Base-by-base conservation (phyloP, 1,140 invertebrate species). In the Ceratina calcarata region DNA sequence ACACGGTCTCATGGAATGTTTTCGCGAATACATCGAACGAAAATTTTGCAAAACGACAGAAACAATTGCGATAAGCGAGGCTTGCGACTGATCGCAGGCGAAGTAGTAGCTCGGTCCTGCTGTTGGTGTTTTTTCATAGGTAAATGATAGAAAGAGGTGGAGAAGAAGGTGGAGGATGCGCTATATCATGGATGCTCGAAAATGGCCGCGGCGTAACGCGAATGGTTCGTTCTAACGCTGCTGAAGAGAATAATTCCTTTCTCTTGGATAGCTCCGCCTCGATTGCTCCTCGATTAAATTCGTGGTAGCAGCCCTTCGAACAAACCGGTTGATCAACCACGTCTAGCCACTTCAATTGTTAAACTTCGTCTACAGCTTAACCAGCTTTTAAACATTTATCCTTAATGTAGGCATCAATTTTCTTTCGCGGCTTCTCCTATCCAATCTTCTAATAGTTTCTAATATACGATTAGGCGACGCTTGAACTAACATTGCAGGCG, bases 261-360 rank as follows among this genome's bases (percentile, higher is more conserved):
- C 82, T 83, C 82, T 85, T 27, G 60, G 67, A 53, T 86, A 37
- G 88, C 90, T 90, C 90, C 90, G 90, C 88, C 90, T 91, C 89
- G 2, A 22, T 70, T 55, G 18, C 51, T 37, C 24, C 83, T 62
- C 10, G 45, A 60, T 71, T 68, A 84, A 84, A 77, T 85, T 77
- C n/a, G 58, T 20, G 7, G 13, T 58, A 66, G 45, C 10, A 37
- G 15, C 22, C 67, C 45, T 49, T 69, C 3, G 57, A 45, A 55
- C 55, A 10, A 18, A 32, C n/a, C 4, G 7, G 0, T 16, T n/a
- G 16, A 13, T 10, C 55, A 16, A 16, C 15, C 55, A 4, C 10
- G 37, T 7, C 7, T 10, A 45, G 3, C 37, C 8, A 6, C 37
- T 45, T 45, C 37, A 32, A 32, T 4, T 32, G 27, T 32, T 32